Evolutionary conservation across 2,888 invertebrate genomes (phyloP).

Genomic region (Melangyna quadrimaculata): DNA sequence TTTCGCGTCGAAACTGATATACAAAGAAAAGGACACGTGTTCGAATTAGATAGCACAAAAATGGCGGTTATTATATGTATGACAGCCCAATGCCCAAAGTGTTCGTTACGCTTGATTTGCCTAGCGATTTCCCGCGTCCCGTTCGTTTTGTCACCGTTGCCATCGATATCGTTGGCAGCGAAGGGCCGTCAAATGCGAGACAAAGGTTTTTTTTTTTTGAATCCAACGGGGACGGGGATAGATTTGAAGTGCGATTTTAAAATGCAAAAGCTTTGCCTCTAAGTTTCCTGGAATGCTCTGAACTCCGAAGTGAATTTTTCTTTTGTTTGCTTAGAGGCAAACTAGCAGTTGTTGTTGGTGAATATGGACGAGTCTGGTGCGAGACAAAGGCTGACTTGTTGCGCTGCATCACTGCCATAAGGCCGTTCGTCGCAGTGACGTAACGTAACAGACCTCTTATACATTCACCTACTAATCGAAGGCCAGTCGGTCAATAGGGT

Average conservation of each 20-base stretch:
- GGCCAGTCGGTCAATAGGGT: conserved; percentile 43
- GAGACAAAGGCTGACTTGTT: conserved; percentile 44
- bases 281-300: conserved; percentile 10
- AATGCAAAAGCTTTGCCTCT: conserved; percentile 37
- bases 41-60: conserved; percentile 31
- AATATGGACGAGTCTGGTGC: conserved; percentile 6
- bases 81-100: conserved; percentile 40
- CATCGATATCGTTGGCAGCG: background rate
- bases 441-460: conserved; percentile 50
- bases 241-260: conserved; percentile 44
- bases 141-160: background rate
- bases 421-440: background rate
- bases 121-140: conserved; percentile 29
- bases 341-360: conserved; percentile 38
- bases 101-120: conserved; percentile 67
- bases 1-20: conserved; percentile 31
- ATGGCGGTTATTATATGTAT: background rate
- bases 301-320: conserved; percentile 39
- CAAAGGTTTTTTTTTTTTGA: conserved; percentile 32
- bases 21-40: conserved; percentile 61
- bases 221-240: background rate
- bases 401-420: background rate
- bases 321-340: conserved; percentile 45
- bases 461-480: conserved; percentile 64
- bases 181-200: conserved; percentile 53